Evolutionary conservation across 2,888 invertebrate genomes (phyloP).

Genomic region (Eupithecia pulchellata): DNA sequence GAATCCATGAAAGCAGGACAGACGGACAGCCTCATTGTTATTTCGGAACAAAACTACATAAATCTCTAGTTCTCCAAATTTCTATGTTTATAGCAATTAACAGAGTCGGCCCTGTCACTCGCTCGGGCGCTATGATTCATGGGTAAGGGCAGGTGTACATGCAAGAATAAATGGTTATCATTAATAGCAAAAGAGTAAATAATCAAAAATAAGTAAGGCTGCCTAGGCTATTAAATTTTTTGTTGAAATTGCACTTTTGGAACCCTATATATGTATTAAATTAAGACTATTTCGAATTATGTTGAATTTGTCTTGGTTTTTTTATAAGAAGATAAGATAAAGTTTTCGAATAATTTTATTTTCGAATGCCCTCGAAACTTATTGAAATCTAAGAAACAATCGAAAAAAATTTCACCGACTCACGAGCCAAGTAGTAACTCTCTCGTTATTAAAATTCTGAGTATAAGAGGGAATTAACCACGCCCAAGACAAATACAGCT

Average conservation of each 20-base stretch:
- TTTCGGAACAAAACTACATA: slow-evolving; percentile 56
- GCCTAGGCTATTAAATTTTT: not conserved
- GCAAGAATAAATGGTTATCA: not conserved
- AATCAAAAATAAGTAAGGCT: not conserved
- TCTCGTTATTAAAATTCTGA: too few relatives aligned
- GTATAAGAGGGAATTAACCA: too few relatives aligned
- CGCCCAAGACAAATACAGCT: too few relatives aligned
- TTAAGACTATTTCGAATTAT: too few relatives aligned
- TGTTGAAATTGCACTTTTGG: not conserved
- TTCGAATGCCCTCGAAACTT: too few relatives aligned
- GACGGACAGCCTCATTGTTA: slow-evolving; percentile 48
- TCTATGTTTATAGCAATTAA: slow-evolving; percentile 67
- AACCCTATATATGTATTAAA: too few relatives aligned
- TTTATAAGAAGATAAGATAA: too few relatives aligned
- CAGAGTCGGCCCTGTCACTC: slow-evolving; percentile 55
- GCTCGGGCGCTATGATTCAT: slow-evolving; percentile 57
- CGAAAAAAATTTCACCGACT: too few relatives aligned
- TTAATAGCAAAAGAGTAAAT: not conserved
- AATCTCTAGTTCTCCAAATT: slow-evolving; percentile 63
- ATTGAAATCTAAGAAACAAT: too few relatives aligned
- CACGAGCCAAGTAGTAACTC: too few relatives aligned
- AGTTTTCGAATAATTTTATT: too few relatives aligned
- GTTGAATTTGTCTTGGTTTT: too few relatives aligned
- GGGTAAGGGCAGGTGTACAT: slow-evolving; percentile 47
- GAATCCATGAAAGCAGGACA: slow-evolving; percentile 9